Evolutionary conservation across 2,888 invertebrate species (phyloP).

Genomic region (Lasioglossum zephyrum): DNA sequence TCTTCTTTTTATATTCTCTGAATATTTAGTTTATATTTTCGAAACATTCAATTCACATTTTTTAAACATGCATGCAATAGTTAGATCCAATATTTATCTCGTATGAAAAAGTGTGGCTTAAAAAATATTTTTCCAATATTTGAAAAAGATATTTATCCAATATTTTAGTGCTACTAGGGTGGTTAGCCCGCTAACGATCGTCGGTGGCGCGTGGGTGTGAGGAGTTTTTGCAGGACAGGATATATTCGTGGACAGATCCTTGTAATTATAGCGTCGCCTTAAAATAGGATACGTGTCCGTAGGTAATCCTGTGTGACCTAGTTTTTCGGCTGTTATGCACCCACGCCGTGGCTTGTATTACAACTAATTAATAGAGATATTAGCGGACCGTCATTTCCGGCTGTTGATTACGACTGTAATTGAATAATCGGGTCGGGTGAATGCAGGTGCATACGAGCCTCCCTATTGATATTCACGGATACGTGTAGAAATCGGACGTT

Average conservation of each 20-base stretch:
- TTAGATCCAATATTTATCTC: too few relatives aligned
- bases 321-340: slow-evolving; percentile 25
- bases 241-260: neutral
- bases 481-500: slow-evolving; percentile 21
- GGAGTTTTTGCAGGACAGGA: neutral
- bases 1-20: too few relatives aligned
- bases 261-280: slow-evolving; percentile 45
- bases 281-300: slow-evolving; percentile 27
- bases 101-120: too few relatives aligned
- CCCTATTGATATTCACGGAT: neutral
- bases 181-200: neutral
- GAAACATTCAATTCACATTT: too few relatives aligned
- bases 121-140: too few relatives aligned
- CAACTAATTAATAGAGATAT: slow-evolving; percentile 50
- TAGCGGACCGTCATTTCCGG: slow-evolving; percentile 47
- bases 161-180: too few relatives aligned
- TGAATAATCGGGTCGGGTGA: slow-evolving; percentile 26
- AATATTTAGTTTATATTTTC: too few relatives aligned
- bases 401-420: slow-evolving; percentile 41
- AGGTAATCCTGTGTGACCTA: slow-evolving; percentile 47
- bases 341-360: slow-evolving; percentile 8
- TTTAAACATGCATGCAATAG: too few relatives aligned
- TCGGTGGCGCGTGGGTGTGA: neutral
- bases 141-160: too few relatives aligned
- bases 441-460: neutral